Evolutionary conservation across 2,797 vertebrate species (phyloP), one percentile per base, ranked within the genome.

Genomic region (Anniella stebbinsi): DNA sequence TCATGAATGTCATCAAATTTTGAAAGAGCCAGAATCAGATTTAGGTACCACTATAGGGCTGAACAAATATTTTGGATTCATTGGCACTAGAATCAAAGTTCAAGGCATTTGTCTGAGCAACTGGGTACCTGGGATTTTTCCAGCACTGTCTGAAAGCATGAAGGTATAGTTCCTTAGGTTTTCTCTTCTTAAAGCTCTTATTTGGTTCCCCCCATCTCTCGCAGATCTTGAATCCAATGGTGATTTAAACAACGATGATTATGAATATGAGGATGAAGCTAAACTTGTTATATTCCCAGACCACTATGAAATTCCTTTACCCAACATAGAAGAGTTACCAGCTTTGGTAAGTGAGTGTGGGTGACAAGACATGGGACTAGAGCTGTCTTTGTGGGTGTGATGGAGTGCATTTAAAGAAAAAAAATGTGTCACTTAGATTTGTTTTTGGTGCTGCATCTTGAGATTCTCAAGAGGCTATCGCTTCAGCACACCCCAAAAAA

Each of bases 251-350:
- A 98, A 97, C 77, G 98, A 99, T 84, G 98, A 99, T 97, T 99
- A 98, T 96, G 99, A 99, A 93, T 99, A 98, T 88, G 99, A 99
- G 97, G 99, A 99, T 66, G 99, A 99, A 98, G 99, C 98, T 97
- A 99, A 99, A 97, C 98, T 99, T n/a, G 97, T 99, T 96, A 98
- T 99, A 98, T 99, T 99, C 96, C 99, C 99, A 96, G 99, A 99
- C 97, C 99, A 99, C 98, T 99, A 98, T 96, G 99, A 99, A 98
- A 99, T 99, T 96, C 97, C 98, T 88, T 98, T 99, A 95, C 99
- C 99, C 93, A 99, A 99, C 96, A 99, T 99, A 96, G 99, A 99
- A 97, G 99, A 99, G 96, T 97, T 99, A 86, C 99, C 99, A 41
- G 99, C 99, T 81, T 97, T 99, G 99, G 99, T 99, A 97, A 99